Conservation (phyloP, 2,888 invertebrate genomes). For the Dorcus parallelipipedus region DNA sequence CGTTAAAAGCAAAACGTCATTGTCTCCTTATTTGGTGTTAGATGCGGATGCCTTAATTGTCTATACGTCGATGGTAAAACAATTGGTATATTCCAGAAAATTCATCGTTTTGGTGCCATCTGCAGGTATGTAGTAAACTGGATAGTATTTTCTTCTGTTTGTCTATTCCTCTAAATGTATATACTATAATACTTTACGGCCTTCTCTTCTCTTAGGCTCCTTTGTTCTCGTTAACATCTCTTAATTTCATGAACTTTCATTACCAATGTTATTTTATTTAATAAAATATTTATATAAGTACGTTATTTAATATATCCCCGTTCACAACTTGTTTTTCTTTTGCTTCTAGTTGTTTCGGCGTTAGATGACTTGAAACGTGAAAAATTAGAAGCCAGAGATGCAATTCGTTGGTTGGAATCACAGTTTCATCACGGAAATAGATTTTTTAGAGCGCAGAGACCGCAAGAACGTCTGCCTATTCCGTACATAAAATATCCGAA, state of each 20-base stretch:
- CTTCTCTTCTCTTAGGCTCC: no score
- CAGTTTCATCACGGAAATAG: conserved; percentile 85
- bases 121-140: conserved; percentile 62
- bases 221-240: no score
- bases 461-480: conserved; percentile 73
- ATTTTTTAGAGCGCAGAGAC: conserved; percentile 81
- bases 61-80: conserved; percentile 74
- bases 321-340: conserved; percentile 12
- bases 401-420: conserved; percentile 88
- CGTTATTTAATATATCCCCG: not conserved
- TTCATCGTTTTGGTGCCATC: conserved; percentile 87
- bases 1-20: conserved; percentile 55
- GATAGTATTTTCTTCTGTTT: no score
- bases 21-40: conserved; percentile 85
- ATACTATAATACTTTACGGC: no score
- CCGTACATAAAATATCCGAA: conserved; percentile 73
- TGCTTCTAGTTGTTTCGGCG: conserved; percentile 75
- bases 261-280: no score
- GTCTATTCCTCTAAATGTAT: no score
- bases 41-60: conserved; percentile 79
- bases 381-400: conserved; percentile 80
- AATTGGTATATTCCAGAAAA: conserved; percentile 75
- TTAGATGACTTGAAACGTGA: conserved; percentile 86
- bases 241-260: no score
- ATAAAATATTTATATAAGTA: no score